Evolutionary conservation across 1,140 invertebrate genomes (phyloP).

Genomic region (Alviniconcha marisindica): DNA sequence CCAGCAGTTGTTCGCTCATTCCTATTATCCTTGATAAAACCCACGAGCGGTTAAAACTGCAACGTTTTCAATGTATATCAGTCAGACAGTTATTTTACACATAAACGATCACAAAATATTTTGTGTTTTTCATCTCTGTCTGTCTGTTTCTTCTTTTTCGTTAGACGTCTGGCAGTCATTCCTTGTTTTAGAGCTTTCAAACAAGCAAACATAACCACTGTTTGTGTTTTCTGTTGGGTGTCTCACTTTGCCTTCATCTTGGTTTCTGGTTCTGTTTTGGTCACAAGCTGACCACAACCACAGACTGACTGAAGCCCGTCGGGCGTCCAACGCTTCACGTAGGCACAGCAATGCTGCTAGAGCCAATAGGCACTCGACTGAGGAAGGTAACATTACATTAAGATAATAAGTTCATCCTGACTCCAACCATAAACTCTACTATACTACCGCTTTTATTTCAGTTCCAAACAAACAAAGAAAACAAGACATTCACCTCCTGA

Average conservation of each 20-base stretch:
- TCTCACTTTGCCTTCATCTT: background rate
- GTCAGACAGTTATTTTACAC: too few species aligned
- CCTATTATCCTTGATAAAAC: too few species aligned
- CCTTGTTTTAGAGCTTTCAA: background rate
- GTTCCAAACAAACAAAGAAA: too few species aligned
- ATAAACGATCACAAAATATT: background rate
- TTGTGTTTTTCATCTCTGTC: background rate
- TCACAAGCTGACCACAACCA: background rate
- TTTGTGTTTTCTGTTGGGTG: background rate
- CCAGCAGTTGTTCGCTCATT: too few species aligned
- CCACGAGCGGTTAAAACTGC: too few species aligned
- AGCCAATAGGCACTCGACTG: background rate
- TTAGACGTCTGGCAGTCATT: background rate
- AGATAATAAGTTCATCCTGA: too few species aligned
- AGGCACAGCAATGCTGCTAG: conserved; percentile 9
- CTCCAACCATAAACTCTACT: too few species aligned
- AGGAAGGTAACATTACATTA: conserved; percentile 28
- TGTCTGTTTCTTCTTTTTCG: background rate
- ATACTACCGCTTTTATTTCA: too few species aligned
- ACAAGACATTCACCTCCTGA: too few species aligned
- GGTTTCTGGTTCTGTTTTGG: conserved; percentile 5
- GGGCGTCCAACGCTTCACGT: background rate
- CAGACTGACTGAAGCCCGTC: conserved; percentile 17
- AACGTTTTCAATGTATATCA: too few species aligned
- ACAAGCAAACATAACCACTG: too few species aligned